These are phyloP conservation scores for Orthosia cruda DNA, from an alignment of 2,888 invertebrate genomes.

Conservation along the genomic window DNA sequence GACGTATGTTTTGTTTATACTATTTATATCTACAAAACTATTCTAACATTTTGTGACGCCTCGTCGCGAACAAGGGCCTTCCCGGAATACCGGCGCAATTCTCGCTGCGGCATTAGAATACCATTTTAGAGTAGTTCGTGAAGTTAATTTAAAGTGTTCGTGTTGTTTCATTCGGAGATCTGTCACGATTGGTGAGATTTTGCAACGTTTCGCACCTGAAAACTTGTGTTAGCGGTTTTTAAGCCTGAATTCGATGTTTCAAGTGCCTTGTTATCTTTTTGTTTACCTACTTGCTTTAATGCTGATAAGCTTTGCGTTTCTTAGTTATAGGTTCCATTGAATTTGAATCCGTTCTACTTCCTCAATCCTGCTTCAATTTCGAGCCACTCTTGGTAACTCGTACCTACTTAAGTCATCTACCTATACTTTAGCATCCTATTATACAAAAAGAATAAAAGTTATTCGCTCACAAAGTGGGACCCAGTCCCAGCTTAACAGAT, in stretches of 20 bases:
- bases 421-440: no score
- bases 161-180: conserved; percentile 37
- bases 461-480: background rate
- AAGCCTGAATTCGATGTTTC: background rate
- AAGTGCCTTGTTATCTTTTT: background rate
- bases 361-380: background rate
- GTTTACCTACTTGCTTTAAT: conserved; percentile 8
- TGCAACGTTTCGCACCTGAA: conserved; percentile 1
- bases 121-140: conserved; percentile 56
- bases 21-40: no score
- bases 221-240: background rate
- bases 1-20: no score
- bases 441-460: conserved; percentile 17
- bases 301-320: background rate
- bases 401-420: no score
- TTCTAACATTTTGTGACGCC: no score
- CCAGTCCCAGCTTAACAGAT: conserved; percentile 14
- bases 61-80: no score
- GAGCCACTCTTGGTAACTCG: background rate
- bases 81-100: conserved; percentile 72
- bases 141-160: conserved; percentile 52
- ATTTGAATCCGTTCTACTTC: background rate
- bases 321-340: background rate
- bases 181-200: conserved; percentile 24
- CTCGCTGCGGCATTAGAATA: conserved; percentile 59